phyloP scores from a whole-genome alignment of 2,888 invertebrate species.

The Silvanus unidentatus region DNA sequence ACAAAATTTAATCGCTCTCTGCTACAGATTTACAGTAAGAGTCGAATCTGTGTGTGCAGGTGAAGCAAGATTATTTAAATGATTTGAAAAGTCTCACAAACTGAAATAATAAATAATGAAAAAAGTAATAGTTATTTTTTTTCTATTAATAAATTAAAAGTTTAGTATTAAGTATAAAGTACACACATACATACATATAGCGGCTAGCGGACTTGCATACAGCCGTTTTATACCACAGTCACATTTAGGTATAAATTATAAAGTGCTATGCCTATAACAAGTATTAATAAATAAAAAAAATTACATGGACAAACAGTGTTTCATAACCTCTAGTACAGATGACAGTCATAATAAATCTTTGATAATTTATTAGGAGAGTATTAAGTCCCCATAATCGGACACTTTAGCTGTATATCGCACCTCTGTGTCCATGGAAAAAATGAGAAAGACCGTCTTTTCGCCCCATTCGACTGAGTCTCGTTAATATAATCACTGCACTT shows the following conservation, averaged over 20 bases:
- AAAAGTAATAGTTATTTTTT: not conserved
- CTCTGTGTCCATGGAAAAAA: slow-evolving; percentile 18
- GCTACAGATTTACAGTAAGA: too few species aligned
- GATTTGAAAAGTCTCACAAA: too few species aligned
- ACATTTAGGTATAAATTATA: slow-evolving; percentile 22
- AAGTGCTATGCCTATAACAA: slow-evolving; percentile 23
- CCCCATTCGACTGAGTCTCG: slow-evolving; percentile 12
- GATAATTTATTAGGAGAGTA: slow-evolving; percentile 35
- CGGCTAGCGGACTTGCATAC: not conserved
- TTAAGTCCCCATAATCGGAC: slow-evolving; percentile 32
- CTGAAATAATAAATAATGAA: too few species aligned
- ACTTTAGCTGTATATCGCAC: slow-evolving; percentile 14
- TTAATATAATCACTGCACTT: too few species aligned
- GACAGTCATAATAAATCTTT: slow-evolving; percentile 35
- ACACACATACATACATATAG: too few species aligned
- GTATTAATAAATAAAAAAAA: slow-evolving; percentile 32
- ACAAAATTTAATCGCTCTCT: too few species aligned
- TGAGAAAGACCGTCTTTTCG: slow-evolving; percentile 23
- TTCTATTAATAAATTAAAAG: slow-evolving; percentile 1
- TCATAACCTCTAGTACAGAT: slow-evolving; percentile 35
- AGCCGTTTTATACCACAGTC: not conserved
- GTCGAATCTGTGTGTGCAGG: too few species aligned
- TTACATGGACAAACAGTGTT: slow-evolving; percentile 31
- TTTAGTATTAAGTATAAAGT: too few species aligned
- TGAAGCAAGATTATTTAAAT: too few species aligned